phyloP scores from a whole-genome alignment of 2,888 invertebrate species.

The Caenorhabditis sp. region DNA sequence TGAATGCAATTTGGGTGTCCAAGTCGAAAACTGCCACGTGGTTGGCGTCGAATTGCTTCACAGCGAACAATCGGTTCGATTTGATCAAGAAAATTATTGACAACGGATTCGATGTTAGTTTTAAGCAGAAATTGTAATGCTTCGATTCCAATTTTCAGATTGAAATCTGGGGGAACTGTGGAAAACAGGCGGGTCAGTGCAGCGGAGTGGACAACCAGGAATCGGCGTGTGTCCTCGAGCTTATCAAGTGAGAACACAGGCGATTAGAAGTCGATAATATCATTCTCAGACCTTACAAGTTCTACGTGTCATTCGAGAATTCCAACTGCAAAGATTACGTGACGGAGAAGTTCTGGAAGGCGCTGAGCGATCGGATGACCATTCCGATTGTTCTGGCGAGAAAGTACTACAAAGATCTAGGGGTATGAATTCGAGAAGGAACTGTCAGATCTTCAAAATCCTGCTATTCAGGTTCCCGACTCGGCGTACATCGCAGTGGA shows the following conservation, averaged over 20 bases:
- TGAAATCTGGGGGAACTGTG: conserved; percentile 53
- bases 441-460: no score
- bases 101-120: conserved; percentile 32
- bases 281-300: conserved; percentile 59
- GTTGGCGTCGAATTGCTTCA: conserved; percentile 59
- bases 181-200: conserved; percentile 35
- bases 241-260: conserved; percentile 45
- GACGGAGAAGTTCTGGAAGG: conserved; percentile 69
- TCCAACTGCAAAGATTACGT: conserved; percentile 69
- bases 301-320: conserved; percentile 70
- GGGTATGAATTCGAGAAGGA: conserved; percentile 42
- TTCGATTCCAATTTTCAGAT: conserved; percentile 9
- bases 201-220: conserved; percentile 51
- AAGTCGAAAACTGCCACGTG: conserved; percentile 49
- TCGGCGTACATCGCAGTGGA: conserved; percentile 62
- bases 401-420: conserved; percentile 60
- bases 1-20: conserved; percentile 44
- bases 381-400: conserved; percentile 63
- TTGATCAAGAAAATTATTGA: conserved; percentile 48
- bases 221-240: conserved; percentile 45
- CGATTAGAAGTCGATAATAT: background rate
- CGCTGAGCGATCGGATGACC: conserved; percentile 54
- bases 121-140: background rate
- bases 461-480: conserved; percentile 58
- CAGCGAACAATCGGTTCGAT: conserved; percentile 40